Evolutionary conservation across 2,888 invertebrate genomes (phyloP), one percentile per base, ranked within the genome.

Genomic region (Eristalinus aeneus): DNA sequence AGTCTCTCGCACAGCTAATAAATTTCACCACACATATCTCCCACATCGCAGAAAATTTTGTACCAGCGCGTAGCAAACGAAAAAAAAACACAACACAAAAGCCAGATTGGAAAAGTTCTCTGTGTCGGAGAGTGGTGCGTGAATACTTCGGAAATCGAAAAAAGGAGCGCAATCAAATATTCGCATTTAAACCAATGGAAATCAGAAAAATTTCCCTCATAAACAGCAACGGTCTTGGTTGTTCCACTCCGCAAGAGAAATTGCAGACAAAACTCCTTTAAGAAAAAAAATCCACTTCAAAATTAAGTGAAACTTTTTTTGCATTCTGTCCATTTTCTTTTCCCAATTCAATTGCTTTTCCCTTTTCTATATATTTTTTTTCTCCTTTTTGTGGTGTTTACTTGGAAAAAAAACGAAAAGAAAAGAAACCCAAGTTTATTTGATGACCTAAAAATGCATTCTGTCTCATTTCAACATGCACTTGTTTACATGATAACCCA

Each of bases 401-500:
- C 86, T 74, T 34, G 34, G 54, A 77, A 76, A 72, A 72, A 82
- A 86, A 46, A 46, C 46, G 46, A 46, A 16, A 46, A 46, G 46
- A 46, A 68, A 74, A 64, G 56, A 68, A 81, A 87, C 65, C 64
- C 81, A 78, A 86, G 74, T 82, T 86, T 86, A 74, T 80, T 72
- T 64, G 87, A 88, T 89, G 89, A 89, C 89, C 88, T 88, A 88
- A 88, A 88, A 88, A 87, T 88, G 86, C 82, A 88, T 76, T 85
- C 84, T 87, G 73, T 89, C 89, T 88, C 89, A 58, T 86, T 89
- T 87, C 75, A 39, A 11, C 89, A 61, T 88, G 86, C 89, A 89
- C 89, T 89, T 89, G 89, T 89, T 89, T 89, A 89, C 88, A 88
- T 88, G 88, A 87, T 85, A 88, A 85, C 85, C 80, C 75, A 74